Base-by-base conservation (phyloP, 2,797 vertebrate genomes). In the Poecilia gillii region DNA sequence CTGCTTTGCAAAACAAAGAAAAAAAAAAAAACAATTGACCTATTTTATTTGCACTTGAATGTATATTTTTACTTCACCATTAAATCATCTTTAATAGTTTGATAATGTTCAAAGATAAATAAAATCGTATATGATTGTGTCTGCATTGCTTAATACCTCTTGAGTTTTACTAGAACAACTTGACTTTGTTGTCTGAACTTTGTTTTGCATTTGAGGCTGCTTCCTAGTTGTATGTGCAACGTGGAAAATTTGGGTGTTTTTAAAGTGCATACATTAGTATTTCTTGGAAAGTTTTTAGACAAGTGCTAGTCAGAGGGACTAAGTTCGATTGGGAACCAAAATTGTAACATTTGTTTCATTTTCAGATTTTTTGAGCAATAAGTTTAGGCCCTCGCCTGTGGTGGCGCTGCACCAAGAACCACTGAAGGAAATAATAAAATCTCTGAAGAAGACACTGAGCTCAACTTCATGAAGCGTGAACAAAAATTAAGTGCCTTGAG, bases 21-120 rank as follows among this genome's bases (percentile, higher is more conserved):
- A 41, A 41, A 71, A 66, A 87, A 86, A 81, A 85, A 90, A 93
- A 92, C 89, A 90, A 88, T 78, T 74, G 73, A 36, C 75, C 73
- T 72, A 80, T 82, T 92, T 85, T 85, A 87, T 90, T 89, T 85
- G 77, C 88, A 90, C 92, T 81, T 68, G 87, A 89, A 74, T 81
- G 90, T 90, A 79, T 53, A 88, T 93, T 91, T 93, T 94, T 88
- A 83, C 47, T 2, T 79, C 59, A 51, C 71, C 70, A 80, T 86
- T 85, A 85, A 59, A 88, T 92, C 75, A 80, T 25, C 23, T 68
- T 68, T 41, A 13, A 68, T 23, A 55, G 53, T 55, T 55, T 55
- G 53, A n/a, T n/a, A 55, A 9, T 55, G 8, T n/a, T 25, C 9
- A 55, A 11, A 57, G 55, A 28, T 57, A 57, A 57, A 57, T 57